Percentiles rank a stretch among this genome's conserved stretches.
Conservation (phyloP, 2,888 invertebrate genomes). For the Thelaira solivaga region DNA sequence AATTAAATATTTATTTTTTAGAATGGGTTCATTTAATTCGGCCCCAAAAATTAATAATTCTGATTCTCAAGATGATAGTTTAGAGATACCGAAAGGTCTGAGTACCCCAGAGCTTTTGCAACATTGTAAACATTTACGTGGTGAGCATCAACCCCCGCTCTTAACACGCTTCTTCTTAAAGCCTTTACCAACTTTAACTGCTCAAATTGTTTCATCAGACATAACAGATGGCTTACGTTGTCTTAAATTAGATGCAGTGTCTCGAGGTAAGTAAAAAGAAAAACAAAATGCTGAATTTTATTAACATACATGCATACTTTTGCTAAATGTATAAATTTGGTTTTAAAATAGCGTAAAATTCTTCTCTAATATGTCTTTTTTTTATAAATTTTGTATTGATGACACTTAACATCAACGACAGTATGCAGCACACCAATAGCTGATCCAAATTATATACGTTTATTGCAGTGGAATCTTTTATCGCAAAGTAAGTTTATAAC, state of each 20-base stretch:
- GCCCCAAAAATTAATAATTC: constrained; percentile 82
- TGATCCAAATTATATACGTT: constrained; percentile 78
- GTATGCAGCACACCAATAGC: constrained; percentile 78
- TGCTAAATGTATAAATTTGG: neutral
- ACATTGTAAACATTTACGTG: constrained; percentile 78
- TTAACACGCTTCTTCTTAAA: constrained; percentile 75
- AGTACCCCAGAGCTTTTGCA: constrained; percentile 78
- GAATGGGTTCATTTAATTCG: constrained; percentile 86
- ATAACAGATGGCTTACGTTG: constrained; percentile 74
- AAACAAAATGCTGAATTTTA: constrained; percentile 3
- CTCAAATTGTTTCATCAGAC: constrained; percentile 68
- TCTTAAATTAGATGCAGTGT: constrained; percentile 77
- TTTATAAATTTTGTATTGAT: neutral
- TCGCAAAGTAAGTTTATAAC: constrained; percentile 81
- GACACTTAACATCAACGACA: constrained; percentile 63
- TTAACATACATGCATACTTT: constrained; percentile 26
- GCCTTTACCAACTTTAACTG: constrained; percentile 61
- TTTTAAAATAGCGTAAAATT: constrained; percentile 27
- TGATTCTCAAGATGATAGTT: constrained; percentile 81
- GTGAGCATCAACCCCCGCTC: constrained; percentile 78
- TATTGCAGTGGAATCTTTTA: constrained; percentile 85
- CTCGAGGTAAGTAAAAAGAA: constrained; percentile 75
- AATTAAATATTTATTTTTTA: constrained; percentile 71
- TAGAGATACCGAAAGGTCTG: constrained; percentile 78
- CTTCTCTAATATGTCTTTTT: constrained; percentile 3